A percentile compares a stretch with the other conserved stretches of the same genome.
phyloP scores from a whole-genome alignment of 53 echinoderm and acorn worm species.

The Temnopleurus reevesii region DNA sequence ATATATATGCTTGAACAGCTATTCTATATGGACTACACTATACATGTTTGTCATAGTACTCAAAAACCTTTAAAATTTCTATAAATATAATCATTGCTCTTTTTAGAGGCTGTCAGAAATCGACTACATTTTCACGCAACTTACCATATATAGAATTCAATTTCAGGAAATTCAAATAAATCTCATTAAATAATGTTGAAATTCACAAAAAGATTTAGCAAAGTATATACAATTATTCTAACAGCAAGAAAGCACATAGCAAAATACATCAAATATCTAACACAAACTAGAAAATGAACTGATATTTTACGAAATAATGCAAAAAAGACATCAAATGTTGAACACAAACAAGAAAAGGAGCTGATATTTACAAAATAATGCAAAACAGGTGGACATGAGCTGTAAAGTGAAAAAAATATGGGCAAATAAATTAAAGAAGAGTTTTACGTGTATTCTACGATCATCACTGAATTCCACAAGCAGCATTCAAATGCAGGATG shows the following conservation, averaged over 20 bases:
- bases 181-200: not conserved
- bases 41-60: too few species aligned
- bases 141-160: not conserved
- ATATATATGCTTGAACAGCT: too few species aligned
- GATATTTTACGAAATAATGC: not conserved
- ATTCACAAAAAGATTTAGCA: conserved; percentile 8
- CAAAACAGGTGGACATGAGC: not conserved
- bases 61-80: too few species aligned
- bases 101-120: too few species aligned
- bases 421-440: too few species aligned
- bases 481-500: too few species aligned
- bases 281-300: not conserved
- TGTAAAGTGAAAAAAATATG: too few species aligned
- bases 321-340: not conserved
- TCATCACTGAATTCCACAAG: too few species aligned
- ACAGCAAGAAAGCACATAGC: not conserved
- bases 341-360: not conserved
- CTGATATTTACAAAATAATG: conserved; percentile 6
- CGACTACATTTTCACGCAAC: too few species aligned
- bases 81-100: too few species aligned
- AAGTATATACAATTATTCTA: conserved; percentile 8
- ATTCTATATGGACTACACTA: too few species aligned
- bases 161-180: conserved; percentile 10
- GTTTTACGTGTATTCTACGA: too few species aligned
- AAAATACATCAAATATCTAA: not conserved